Evolutionary conservation across 2,888 invertebrate species (phyloP), one percentile per base, ranked within the genome.

Genomic region (Trichogramma dendrolimi): DNA sequence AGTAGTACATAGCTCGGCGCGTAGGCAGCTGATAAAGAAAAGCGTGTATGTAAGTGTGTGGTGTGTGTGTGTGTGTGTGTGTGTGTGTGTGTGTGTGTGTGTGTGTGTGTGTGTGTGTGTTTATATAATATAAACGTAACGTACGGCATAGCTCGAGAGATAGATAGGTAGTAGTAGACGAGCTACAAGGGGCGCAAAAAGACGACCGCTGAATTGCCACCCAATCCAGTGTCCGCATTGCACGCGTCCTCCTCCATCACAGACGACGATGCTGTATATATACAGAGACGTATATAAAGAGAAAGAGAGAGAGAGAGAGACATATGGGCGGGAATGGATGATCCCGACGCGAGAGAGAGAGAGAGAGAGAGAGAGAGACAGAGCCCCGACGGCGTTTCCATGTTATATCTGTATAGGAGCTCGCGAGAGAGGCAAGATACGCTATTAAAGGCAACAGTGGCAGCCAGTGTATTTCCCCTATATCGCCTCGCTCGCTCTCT

Each of bases 391-490:
- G 48, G 27, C 41, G 6, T 14, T 48, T 14, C 38, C 54, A 53
- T 39, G 52, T 40, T 46, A 14, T 14, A 55, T 55, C 55, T 59
- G 52, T 49, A 58, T 58, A 58, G 59, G 63, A 58, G 65, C 65
- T 65, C 65, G 69, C 69, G 69, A 66, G 69, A 69, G 67, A 66
- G 66, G 68, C 70, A 74, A 74, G 74, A 75, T 76, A 75, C 76
- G 14, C 75, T 76, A 77, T 77, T 75, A 76, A 76, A 78, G 75
- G 73, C 73, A 73, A 76, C 55, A 39, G 40, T 2, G 5, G 55
- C 49, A 44, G 14, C 14, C 14, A 14, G 14, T 14, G 14, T 14
- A 14, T 14, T 14, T 14, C 49, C 39, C 60, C 54, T 46, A 67
- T 68, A 67, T 64, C 67, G 67, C 65, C 65, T 65, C 68, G 65